These are phyloP conservation scores for Aplodontia rufa DNA, from an alignment of 2,113 vertebrate genomes.

Conservation along the genomic window DNA sequence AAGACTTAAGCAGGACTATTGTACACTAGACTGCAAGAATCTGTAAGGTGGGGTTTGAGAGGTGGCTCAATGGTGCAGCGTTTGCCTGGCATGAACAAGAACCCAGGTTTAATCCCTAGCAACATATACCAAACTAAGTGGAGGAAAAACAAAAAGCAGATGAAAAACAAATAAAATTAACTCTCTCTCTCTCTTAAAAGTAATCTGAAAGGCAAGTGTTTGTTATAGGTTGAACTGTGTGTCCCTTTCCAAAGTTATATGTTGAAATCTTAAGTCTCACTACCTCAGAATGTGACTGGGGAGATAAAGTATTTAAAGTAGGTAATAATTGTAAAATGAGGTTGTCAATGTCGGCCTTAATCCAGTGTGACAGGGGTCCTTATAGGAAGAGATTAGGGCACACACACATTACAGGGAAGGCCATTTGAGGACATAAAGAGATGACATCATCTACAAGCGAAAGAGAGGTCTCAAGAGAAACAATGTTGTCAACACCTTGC, in stretches of 20 bases:
- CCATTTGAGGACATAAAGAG: background rate
- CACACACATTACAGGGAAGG: background rate
- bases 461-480: background rate
- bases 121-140: too few relatives aligned
- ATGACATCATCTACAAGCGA: background rate
- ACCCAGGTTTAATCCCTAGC: too few relatives aligned
- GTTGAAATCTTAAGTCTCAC: background rate
- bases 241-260: background rate
- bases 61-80: too few relatives aligned
- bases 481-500: background rate
- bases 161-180: too few relatives aligned
- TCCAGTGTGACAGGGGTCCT: background rate
- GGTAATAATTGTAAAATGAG: background rate
- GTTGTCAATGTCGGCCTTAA: background rate
- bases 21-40: background rate
- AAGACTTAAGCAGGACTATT: background rate
- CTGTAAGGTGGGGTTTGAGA: too few relatives aligned
- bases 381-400: background rate
- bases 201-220: background rate
- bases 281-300: background rate
- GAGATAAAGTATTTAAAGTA: background rate
- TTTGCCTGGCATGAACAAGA: too few relatives aligned
- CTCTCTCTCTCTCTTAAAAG: too few relatives aligned
- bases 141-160: too few relatives aligned
- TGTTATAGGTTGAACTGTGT: background rate